Percentiles rank a stretch among this genome's conserved stretches.
Evolutionary conservation across 2,888 invertebrate genomes (phyloP).

Genomic region (Dastarcus helophoroides): DNA sequence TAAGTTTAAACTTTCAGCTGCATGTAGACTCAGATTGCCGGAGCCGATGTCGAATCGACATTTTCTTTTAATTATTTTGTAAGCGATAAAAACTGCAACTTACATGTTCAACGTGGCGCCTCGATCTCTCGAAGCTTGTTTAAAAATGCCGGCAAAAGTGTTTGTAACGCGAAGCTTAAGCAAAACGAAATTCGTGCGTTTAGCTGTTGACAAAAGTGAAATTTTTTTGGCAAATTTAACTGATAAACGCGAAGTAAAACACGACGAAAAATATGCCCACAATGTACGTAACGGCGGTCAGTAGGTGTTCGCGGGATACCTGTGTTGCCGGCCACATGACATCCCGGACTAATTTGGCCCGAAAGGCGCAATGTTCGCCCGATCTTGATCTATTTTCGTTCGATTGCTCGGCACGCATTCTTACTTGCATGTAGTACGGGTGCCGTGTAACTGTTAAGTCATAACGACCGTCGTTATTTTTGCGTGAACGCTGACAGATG

Average conservation of each 20-base stretch:
- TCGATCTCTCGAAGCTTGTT: too few relatives aligned
- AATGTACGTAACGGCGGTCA: slow-evolving; percentile 24
- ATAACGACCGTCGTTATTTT: not conserved
- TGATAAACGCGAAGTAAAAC: slow-evolving; percentile 25
- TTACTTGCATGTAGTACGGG: not conserved
- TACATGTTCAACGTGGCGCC: too few relatives aligned
- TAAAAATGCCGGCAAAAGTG: too few relatives aligned
- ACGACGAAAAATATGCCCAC: slow-evolving; percentile 25
- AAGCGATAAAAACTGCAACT: too few relatives aligned
- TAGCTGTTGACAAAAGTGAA: too few relatives aligned
- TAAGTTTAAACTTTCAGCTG: too few relatives aligned
- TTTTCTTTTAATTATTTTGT: too few relatives aligned
- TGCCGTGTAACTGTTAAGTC: not conserved
- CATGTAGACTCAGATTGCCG: too few relatives aligned
- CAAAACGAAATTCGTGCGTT: too few relatives aligned
- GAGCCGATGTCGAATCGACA: too few relatives aligned
- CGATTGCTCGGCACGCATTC: not conserved
- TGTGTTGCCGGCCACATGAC: slow-evolving; percentile 7
- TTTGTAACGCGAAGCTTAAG: too few relatives aligned
- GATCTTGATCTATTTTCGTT: slow-evolving; percentile 9
- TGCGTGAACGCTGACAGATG: not conserved
- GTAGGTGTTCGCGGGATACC: slow-evolving; percentile 12
- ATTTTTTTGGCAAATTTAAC: slow-evolving; percentile 15
- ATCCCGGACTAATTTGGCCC: slow-evolving; percentile 17
- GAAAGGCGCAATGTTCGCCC: slow-evolving; percentile 6